Percentiles rank a stretch among this genome's conserved stretches.
phyloP scores from a whole-genome alignment of 2,888 invertebrate species.

The Drosophila multiciliata region DNA sequence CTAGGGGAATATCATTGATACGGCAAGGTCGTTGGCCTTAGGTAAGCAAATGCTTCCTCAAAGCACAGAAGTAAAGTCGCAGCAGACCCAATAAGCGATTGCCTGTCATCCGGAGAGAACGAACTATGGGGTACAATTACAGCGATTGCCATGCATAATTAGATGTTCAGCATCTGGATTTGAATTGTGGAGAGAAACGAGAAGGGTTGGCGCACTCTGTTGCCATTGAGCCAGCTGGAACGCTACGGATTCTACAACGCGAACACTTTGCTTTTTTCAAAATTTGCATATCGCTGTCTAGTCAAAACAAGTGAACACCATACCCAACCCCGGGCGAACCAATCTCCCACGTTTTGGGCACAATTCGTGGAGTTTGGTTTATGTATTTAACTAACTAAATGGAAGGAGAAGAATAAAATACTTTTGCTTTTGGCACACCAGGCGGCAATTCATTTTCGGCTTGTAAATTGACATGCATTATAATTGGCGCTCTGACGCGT shows the following conservation, averaged over 20 bases:
- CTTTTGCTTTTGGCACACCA: neutral
- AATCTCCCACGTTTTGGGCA: neutral
- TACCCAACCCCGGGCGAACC: neutral
- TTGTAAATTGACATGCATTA: neutral
- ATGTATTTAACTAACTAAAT: neutral
- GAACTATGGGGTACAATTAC: neutral
- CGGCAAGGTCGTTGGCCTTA: neutral
- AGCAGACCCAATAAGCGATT: neutral
- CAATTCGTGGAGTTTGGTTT: neutral
- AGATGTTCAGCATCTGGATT: neutral
- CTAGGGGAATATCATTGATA: neutral
- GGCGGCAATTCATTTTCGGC: neutral
- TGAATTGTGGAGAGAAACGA: neutral
- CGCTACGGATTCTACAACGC: neutral
- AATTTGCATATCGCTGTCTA: constrained; percentile 2
- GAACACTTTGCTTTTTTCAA: neutral
- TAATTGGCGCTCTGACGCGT: neutral
- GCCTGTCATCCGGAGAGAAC: neutral
- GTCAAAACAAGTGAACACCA: neutral
- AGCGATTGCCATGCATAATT: neutral
- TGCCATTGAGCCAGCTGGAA: neutral
- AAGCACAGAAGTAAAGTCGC: neutral
- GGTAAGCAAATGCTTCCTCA: neutral
- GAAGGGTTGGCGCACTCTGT: neutral
- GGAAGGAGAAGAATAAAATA: neutral